phyloP scores from a whole-genome alignment of 2,113 vertebrate genomes.

The Glaucomys volans region DNA sequence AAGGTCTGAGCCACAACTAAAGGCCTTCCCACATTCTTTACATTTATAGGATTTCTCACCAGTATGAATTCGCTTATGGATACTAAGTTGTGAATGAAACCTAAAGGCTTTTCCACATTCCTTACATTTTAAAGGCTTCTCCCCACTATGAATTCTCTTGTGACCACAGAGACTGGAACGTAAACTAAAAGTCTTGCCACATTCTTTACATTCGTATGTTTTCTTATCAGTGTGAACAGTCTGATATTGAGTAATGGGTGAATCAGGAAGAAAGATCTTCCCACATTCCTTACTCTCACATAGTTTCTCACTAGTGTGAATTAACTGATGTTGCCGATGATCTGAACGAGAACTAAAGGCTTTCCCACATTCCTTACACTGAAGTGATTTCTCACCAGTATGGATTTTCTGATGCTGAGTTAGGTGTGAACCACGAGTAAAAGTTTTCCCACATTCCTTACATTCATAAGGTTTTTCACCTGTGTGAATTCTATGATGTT shows the following conservation, averaged over 20 bases:
- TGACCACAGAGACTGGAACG: not conserved
- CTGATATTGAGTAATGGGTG: not conserved
- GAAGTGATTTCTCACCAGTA: not conserved
- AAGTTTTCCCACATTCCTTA: not conserved
- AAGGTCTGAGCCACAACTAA: not conserved
- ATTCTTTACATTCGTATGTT: not conserved
- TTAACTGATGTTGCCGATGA: not conserved
- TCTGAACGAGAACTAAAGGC: not conserved
- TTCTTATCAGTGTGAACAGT: not conserved
- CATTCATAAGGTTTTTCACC: not conserved
- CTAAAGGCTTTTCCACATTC: not conserved
- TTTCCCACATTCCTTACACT: not conserved
- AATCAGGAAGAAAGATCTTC: not conserved
- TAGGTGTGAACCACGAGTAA: not conserved
- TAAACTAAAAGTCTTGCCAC: not conserved
- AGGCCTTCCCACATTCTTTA: not conserved
- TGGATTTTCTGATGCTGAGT: not conserved
- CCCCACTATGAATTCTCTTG: not conserved
- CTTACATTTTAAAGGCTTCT: not conserved
- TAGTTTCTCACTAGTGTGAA: not conserved
- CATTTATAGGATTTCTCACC: not conserved
- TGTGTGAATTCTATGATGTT: conserved; percentile 5
- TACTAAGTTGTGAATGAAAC: not conserved
- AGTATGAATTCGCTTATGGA: not conserved
- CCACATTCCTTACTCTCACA: not conserved